Conservation (phyloP, 2,113 vertebrate genomes). For the Xenopus tropicalis region UCB_Xtro_10.0 CM004445.2:4355001-4355500, state of each 20-base stretch:
- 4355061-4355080: no score
- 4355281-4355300: no score
- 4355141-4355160: conserved; percentile 85
- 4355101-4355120: conserved; percentile 86
- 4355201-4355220: conserved; percentile 91
- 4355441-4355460: conserved; percentile 84
- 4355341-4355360: no score
- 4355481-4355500: conserved; percentile 92
- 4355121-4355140: conserved; percentile 88
- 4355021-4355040: no score
- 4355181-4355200: conserved; percentile 87
- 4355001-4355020: no score
- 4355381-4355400: conserved; percentile 54
- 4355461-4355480: conserved; percentile 90
- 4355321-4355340: no score
- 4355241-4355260: conserved; percentile 15
- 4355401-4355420: conserved; percentile 91
- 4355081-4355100: no score
- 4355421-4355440: conserved; percentile 81
- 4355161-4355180: conserved; percentile 85
- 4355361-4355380: no score
- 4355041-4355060: no score
- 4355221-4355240: conserved; percentile 71
- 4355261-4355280: no score
- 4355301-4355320: no score